Conservation (phyloP, 2,797 vertebrate species). For the Pteronotus mesoamericanus region DNA sequence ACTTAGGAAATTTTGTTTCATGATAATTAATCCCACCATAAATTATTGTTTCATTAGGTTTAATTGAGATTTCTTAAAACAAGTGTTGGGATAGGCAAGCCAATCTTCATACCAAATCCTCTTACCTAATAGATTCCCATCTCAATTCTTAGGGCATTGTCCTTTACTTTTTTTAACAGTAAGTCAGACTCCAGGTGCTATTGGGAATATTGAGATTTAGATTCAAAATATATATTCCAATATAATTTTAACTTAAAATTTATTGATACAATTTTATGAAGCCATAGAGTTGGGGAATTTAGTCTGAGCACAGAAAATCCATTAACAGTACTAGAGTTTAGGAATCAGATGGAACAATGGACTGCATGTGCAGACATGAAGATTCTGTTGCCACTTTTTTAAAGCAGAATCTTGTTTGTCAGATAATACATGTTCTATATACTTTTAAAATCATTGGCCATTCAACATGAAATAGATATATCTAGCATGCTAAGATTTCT, state of each 20-base stretch:
- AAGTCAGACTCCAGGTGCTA: not conserved
- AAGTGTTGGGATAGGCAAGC: not conserved
- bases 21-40: not conserved
- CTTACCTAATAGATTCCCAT: not conserved
- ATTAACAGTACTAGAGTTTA: not conserved
- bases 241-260: not conserved
- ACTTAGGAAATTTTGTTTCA: not conserved
- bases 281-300: not conserved
- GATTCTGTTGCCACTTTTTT: not conserved
- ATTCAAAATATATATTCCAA: not conserved
- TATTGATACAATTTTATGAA: not conserved
- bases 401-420: not conserved
- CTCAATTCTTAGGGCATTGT: not conserved
- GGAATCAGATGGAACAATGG: not conserved
- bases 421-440: not conserved
- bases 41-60: not conserved
- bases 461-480: not conserved
- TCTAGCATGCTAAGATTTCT: not conserved
- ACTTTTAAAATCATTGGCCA: not conserved
- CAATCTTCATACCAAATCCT: not conserved
- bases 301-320: not conserved
- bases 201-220: not conserved
- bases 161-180: not conserved
- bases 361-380: not conserved
- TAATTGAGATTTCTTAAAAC: not conserved